Percentiles rank a stretch among this genome's conserved stretches.
Evolutionary conservation across 1,140 invertebrate species (phyloP).

Genomic region (Neotoxoptera formosana): DNA sequence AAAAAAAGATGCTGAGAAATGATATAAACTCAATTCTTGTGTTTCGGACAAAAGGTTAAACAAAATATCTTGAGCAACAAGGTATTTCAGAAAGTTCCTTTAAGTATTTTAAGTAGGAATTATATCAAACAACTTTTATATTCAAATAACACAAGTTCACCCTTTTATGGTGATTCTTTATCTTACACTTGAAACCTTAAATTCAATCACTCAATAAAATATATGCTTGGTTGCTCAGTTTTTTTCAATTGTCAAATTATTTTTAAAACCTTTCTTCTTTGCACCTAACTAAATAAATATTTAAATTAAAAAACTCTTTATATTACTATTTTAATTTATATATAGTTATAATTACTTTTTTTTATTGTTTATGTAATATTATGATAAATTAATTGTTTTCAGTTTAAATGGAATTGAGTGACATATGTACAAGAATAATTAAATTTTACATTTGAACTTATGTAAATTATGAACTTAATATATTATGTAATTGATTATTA

Average conservation of each 20-base stretch:
- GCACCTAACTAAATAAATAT: not conserved
- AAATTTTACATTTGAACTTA: not conserved
- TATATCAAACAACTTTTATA: not conserved
- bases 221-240: not conserved
- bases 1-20: slow-evolving; percentile 60
- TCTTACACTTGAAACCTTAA: not conserved
- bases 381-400: not conserved
- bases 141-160: not conserved
- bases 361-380: not conserved
- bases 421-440: not conserved
- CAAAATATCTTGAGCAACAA: slow-evolving; percentile 13
- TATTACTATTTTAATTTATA: not conserved
- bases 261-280: not conserved
- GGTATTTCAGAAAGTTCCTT: slow-evolving; percentile 25
- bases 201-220: slow-evolving; percentile 16
- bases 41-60: too few species aligned
- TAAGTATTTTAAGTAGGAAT: not conserved
- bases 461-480: not conserved
- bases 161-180: too few species aligned
- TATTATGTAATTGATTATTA: slow-evolving; percentile 14
- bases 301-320: not conserved
- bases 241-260: not conserved
- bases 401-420: not conserved
- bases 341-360: not conserved
- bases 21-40: slow-evolving; percentile 50